Evolutionary conservation across 2,113 vertebrate species (phyloP).

Genomic region (Catharus bicknelli): DNA sequence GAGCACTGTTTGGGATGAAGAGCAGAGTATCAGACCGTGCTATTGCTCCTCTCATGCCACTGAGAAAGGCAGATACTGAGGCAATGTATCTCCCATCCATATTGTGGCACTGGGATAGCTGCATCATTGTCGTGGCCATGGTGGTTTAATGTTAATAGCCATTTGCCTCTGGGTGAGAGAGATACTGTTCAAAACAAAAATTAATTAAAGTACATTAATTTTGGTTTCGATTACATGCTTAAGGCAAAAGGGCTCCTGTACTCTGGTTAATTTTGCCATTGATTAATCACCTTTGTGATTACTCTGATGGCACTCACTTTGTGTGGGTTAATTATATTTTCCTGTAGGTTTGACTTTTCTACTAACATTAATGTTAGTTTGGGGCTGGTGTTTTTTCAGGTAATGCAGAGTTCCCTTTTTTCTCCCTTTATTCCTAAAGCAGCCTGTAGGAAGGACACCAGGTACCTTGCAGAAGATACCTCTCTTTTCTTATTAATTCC

Average conservation of each 20-base stretch:
- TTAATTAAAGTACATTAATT: background rate
- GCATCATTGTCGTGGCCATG: background rate
- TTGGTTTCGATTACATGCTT: background rate
- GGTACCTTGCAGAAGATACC: background rate
- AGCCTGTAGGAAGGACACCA: background rate
- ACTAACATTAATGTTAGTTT: background rate
- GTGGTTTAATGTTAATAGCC: background rate
- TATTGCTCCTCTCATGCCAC: background rate
- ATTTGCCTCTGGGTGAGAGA: background rate
- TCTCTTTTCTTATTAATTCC: background rate
- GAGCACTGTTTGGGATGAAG: background rate
- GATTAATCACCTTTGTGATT: background rate
- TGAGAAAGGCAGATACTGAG: background rate
- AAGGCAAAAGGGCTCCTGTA: background rate
- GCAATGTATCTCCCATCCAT: background rate
- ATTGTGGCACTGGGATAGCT: background rate
- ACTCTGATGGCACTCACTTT: background rate
- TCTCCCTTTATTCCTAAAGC: background rate
- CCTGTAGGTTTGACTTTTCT: background rate
- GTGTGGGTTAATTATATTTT: background rate
- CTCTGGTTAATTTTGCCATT: background rate
- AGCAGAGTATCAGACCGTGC: background rate
- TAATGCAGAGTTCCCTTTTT: background rate
- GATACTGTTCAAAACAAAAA: background rate
- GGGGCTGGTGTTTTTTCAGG: fast-evolving